Conservation (phyloP, 2,113 vertebrate species). For the Boulengeromyrus knoepffleri region DNA sequence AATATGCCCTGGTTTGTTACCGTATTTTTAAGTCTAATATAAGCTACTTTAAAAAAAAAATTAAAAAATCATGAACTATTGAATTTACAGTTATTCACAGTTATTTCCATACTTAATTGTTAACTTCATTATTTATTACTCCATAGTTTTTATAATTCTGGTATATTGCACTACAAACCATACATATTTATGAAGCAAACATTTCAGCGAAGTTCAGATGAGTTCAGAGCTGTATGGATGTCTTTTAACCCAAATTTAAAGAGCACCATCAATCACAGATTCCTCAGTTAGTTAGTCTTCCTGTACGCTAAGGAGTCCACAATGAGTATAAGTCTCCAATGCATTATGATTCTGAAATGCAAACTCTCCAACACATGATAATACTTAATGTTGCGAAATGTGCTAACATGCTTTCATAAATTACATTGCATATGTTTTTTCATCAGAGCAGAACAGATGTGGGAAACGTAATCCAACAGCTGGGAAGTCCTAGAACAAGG, state of each 20-base stretch:
- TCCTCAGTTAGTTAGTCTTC: neutral
- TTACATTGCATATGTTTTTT: neutral
- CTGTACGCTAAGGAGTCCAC: neutral
- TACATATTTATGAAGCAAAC: neutral
- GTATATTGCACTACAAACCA: neutral
- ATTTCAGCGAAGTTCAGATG: neutral
- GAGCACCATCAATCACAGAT: conserved; percentile 14
- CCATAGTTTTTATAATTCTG: neutral
- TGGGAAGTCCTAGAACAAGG: neutral
- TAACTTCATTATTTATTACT: neutral
- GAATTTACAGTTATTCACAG: neutral
- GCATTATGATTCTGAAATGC: neutral
- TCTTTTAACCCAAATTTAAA: neutral
- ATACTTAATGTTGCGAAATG: neutral
- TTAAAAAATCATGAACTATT: neutral
- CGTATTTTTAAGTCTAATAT: neutral
- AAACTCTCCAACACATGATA: neutral
- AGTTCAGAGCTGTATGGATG: neutral
- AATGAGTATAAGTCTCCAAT: neutral
- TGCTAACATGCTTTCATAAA: neutral
- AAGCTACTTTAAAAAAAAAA: neutral
- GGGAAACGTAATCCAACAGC: neutral
- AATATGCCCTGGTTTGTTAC: neutral
- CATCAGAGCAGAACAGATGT: neutral
- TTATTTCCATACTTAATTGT: neutral